Evolutionary conservation across 1,140 invertebrate species (phyloP).

Genomic region (Pemphigus obesinymphae): DNA sequence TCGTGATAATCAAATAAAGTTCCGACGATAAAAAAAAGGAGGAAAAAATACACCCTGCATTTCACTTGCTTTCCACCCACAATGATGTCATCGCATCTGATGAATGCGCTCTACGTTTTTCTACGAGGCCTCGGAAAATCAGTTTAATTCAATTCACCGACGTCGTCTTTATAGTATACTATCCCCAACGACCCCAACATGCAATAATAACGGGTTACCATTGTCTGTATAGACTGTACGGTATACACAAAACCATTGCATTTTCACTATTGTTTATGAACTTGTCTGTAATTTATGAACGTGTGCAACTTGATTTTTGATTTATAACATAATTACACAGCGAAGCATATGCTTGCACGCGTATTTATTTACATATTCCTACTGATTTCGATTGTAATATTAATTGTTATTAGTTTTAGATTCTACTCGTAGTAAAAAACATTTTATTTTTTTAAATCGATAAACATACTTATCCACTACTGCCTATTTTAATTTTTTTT

Average conservation of each 20-base stretch:
- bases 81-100: conserved; percentile 27
- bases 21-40: conserved; percentile 24
- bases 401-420: too few species aligned
- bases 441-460: too few species aligned
- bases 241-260: not conserved
- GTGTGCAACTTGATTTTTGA: not conserved
- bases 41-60: conserved; percentile 2
- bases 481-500: too few species aligned
- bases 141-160: conserved; percentile 13
- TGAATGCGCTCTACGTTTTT: conserved; percentile 9
- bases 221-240: not conserved
- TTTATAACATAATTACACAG: too few species aligned
- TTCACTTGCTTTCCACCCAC: not conserved
- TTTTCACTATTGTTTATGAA: not conserved
- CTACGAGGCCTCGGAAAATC: not conserved
- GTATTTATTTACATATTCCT: too few species aligned
- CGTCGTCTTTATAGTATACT: not conserved
- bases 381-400: too few species aligned
- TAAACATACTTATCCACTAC: too few species aligned
- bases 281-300: not conserved
- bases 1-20: conserved; percentile 26
- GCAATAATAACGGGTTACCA: conserved; percentile 5
- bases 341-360: too few species aligned
- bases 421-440: too few species aligned
- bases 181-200: not conserved